These are phyloP conservation scores for Paramuricea clavata DNA, from an alignment of 92 coral and sea anemone genomes.

Conservation along the genomic window DNA sequence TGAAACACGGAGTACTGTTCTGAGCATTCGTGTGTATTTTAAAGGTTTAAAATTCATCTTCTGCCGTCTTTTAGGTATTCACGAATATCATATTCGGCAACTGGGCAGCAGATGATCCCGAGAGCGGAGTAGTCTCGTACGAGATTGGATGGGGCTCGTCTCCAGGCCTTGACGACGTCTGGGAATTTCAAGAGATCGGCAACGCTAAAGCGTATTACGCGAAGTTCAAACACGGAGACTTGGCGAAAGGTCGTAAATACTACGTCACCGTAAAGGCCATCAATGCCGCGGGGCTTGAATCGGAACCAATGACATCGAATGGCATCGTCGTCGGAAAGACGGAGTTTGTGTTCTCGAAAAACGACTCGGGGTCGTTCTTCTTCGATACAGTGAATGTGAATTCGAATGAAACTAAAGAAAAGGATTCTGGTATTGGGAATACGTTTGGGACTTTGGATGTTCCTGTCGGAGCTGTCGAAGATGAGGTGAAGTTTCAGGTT, in stretches of 20 bases:
- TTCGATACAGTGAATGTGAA: conserved; percentile 87
- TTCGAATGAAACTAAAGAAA: conserved; percentile 71
- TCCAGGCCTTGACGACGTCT: conserved; percentile 76
- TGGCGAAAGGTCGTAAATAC: conserved; percentile 73
- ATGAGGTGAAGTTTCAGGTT: conserved; percentile 79
- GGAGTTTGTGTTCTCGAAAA: conserved; percentile 84
- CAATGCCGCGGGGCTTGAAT: conserved; percentile 90
- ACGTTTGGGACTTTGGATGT: conserved; percentile 89
- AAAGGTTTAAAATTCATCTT: too few relatives aligned
- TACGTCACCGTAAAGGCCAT: conserved; percentile 90
- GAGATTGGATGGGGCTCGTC: conserved; percentile 99
- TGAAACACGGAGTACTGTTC: too few relatives aligned
- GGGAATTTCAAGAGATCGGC: conserved; percentile 87
- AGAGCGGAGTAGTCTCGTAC: conserved; percentile 89
- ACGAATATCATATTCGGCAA: conserved; percentile 79
- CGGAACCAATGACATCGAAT: conserved; percentile 81
- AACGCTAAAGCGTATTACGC: conserved; percentile 91
- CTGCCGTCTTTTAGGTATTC: conserved; percentile 13
- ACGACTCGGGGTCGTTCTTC: conserved; percentile 86
- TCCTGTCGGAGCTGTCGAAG: conserved; percentile 87
- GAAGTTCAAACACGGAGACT: conserved; percentile 80
- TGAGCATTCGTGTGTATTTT: too few relatives aligned
- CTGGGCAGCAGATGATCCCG: conserved; percentile 84
- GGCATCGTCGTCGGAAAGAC: conserved; percentile 96
- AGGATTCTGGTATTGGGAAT: conserved; percentile 81